Conservation (phyloP, 2,113 vertebrate species). For the Sebastes schlegelii region DNA sequence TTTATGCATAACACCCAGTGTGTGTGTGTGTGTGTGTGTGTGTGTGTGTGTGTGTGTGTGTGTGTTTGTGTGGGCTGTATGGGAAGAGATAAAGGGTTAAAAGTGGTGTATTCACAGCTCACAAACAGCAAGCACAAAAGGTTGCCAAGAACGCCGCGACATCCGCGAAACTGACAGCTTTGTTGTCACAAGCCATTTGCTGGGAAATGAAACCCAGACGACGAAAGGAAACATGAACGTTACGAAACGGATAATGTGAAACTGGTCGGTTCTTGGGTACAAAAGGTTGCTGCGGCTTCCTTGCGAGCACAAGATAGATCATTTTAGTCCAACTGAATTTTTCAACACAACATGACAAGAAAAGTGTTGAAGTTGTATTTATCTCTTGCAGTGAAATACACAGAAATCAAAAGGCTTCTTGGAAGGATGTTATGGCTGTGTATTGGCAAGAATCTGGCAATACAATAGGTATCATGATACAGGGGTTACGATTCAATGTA, state of each 20-base stretch:
- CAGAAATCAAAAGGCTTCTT: background rate
- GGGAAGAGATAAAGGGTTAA: slow-evolving; percentile 34
- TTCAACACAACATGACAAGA: background rate
- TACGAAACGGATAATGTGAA: slow-evolving; percentile 8
- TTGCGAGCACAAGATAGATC: background rate
- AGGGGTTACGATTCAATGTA: no score
- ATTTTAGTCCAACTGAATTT: background rate
- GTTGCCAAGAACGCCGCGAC: background rate
- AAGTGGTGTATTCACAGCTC: slow-evolving; percentile 17
- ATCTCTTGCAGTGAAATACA: background rate
- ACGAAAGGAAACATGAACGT: slow-evolving; percentile 32
- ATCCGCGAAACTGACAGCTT: slow-evolving; percentile 28
- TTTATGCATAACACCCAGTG: slow-evolving; percentile 13
- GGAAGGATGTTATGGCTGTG: background rate
- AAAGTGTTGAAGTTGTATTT: background rate
- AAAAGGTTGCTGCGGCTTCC: slow-evolving; percentile 12
- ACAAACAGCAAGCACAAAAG: slow-evolving; percentile 19
- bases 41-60: background rate
- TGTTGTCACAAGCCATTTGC: background rate
- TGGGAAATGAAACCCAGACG: slow-evolving; percentile 34
- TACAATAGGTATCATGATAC: background rate
- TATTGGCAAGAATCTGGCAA: background rate
- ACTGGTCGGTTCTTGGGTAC: background rate
- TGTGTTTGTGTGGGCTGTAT: background rate
- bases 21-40: background rate